Conservation (phyloP, 2,113 vertebrate genomes). For the Delphinus delphis region DNA sequence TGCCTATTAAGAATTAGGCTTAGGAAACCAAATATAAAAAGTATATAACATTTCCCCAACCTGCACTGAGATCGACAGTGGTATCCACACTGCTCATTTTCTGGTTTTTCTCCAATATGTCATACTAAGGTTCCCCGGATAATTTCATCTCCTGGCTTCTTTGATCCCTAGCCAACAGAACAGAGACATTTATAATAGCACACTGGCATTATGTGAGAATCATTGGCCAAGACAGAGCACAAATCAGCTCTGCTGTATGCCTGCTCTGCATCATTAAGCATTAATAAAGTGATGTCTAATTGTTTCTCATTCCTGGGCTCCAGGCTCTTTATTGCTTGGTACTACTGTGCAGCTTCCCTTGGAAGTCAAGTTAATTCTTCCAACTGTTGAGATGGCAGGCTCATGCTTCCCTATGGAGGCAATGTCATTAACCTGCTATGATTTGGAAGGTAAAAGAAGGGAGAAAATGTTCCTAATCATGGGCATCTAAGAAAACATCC, state of each 20-base stretch:
- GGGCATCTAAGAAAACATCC: background rate
- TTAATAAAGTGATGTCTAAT: conserved; percentile 68
- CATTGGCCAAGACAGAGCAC: background rate
- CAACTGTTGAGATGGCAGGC: background rate
- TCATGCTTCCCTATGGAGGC: background rate
- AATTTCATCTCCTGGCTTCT: conserved; percentile 5
- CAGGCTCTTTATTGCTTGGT: background rate
- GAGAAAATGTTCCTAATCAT: background rate
- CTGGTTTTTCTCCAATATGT: conserved; percentile 54
- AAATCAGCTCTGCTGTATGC: background rate
- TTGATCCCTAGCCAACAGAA: background rate
- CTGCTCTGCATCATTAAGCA: conserved; percentile 58
- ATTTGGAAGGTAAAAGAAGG: background rate
- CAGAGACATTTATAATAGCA: background rate
- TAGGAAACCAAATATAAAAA: conserved; percentile 59
- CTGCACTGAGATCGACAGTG: background rate
- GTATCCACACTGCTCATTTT: conserved; percentile 21
- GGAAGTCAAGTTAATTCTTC: conserved; percentile 25
- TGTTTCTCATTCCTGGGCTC: conserved; percentile 46
- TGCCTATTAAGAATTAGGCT: conserved; percentile 62
- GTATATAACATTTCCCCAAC: background rate
- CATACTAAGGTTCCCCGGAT: background rate
- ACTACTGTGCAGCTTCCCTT: background rate
- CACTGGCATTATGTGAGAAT: background rate
- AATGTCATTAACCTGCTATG: background rate